phyloP scores from a whole-genome alignment of 2,888 invertebrate genomes.

The Diplolepis rosae region DNA sequence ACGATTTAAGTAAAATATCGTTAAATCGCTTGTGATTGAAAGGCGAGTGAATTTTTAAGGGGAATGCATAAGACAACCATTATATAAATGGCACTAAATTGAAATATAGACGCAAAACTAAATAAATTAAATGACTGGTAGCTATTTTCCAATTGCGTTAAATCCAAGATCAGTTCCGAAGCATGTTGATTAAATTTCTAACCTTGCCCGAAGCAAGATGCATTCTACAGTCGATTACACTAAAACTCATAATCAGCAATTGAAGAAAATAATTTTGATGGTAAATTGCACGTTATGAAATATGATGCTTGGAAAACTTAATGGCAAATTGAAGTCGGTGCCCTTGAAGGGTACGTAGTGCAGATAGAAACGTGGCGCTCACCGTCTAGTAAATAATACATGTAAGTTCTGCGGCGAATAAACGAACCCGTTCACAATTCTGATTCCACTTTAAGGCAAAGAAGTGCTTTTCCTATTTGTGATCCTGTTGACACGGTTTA shows the following conservation, averaged over 20 bases:
- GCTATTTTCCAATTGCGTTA: not conserved
- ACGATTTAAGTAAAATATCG: slow-evolving; percentile 26
- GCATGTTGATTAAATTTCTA: not conserved
- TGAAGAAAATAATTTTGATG: slow-evolving; percentile 15
- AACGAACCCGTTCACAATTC: slow-evolving; percentile 26
- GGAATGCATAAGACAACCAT: not conserved
- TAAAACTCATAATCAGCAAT: slow-evolving; percentile 15
- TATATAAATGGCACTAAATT: too few species aligned
- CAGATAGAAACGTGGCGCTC: not conserved
- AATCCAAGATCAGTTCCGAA: not conserved
- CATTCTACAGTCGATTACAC: not conserved
- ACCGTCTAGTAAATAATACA: slow-evolving; percentile 23
- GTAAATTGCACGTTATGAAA: slow-evolving; percentile 30
- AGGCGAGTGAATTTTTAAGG: not conserved
- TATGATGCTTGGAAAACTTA: slow-evolving; percentile 21
- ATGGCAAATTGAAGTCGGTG: slow-evolving; percentile 25
- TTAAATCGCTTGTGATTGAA: not conserved
- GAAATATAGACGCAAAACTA: too few species aligned
- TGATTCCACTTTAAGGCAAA: slow-evolving; percentile 10
- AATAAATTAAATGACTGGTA: not conserved
- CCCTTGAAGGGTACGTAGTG: not conserved
- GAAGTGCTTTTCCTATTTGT: slow-evolving; percentile 26
- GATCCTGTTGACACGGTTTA: slow-evolving; percentile 28
- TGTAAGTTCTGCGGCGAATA: not conserved
- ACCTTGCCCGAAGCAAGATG: not conserved